Evolutionary conservation across 1,140 invertebrate genomes (phyloP).

Genomic region (Oryzaephilus surinamensis): DNA sequence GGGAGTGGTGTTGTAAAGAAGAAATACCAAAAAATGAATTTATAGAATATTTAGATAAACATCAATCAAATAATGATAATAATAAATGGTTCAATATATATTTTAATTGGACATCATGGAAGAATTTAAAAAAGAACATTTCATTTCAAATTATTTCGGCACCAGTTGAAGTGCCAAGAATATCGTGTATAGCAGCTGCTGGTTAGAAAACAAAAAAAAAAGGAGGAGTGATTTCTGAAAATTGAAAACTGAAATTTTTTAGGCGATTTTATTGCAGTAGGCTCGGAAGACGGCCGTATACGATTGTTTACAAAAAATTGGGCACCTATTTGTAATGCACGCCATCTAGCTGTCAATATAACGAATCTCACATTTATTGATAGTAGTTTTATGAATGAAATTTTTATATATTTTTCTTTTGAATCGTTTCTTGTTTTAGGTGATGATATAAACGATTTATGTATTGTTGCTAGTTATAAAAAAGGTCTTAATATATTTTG

Average conservation of each 20-base stretch:
- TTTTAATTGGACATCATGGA: slow-evolving; percentile 27
- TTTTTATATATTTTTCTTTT: too few relatives aligned
- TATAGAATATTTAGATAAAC: slow-evolving; percentile 23
- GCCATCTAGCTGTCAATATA: slow-evolving; percentile 25
- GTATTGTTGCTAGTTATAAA: slow-evolving; percentile 4
- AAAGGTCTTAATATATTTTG: not conserved
- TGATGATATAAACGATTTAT: slow-evolving; percentile 6
- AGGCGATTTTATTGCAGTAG: slow-evolving; percentile 26
- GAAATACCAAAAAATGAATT: slow-evolving; percentile 29
- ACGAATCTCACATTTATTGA: slow-evolving; percentile 20
- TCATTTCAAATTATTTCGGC: slow-evolving; percentile 21
- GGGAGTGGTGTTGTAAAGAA: slow-evolving; percentile 28
- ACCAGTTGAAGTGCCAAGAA: slow-evolving; percentile 23
- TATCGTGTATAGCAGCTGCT: slow-evolving; percentile 27
- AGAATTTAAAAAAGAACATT: slow-evolving; percentile 17
- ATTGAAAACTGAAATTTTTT: slow-evolving; percentile 4
- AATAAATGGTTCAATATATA: slow-evolving; percentile 27
- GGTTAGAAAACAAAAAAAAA: slow-evolving; percentile 17
- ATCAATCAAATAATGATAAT: slow-evolving; percentile 16
- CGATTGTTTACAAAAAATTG: slow-evolving; percentile 25
- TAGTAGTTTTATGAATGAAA: too few relatives aligned
- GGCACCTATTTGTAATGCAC: slow-evolving; percentile 18
- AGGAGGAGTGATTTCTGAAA: too few relatives aligned
- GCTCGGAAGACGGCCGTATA: slow-evolving; percentile 29
- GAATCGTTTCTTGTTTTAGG: slow-evolving; percentile 5